Evolutionary conservation across 2,113 vertebrate genomes (phyloP).

Genomic region (Prochilodus magdalenae): DNA sequence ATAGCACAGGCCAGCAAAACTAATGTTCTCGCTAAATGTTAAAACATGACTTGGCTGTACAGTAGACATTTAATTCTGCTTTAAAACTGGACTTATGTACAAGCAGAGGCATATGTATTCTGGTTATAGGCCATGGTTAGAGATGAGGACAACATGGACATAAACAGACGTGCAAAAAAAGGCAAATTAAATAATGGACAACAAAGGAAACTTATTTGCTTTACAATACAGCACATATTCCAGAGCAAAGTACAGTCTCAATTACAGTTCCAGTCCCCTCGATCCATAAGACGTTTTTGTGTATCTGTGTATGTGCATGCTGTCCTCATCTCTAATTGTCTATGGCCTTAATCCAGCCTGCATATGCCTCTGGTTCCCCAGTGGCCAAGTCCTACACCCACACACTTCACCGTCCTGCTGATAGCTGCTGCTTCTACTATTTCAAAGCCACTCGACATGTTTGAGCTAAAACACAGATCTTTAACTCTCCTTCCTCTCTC

Average conservation of each 20-base stretch:
- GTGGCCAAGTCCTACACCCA: conserved; percentile 35
- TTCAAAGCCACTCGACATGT: conserved; percentile 62
- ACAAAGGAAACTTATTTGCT: background rate
- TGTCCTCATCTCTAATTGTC: conserved; percentile 43
- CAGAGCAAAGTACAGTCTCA: background rate
- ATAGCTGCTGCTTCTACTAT: conserved; percentile 75
- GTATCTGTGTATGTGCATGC: background rate
- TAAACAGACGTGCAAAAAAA: background rate
- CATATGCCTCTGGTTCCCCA: conserved; percentile 39
- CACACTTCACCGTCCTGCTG: conserved; percentile 56
- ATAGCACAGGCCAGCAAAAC: background rate
- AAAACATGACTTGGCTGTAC: background rate
- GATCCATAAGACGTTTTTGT: background rate
- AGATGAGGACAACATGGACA: no score
- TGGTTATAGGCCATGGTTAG: no score
- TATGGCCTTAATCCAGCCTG: conserved; percentile 46
- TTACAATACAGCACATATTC: background rate
- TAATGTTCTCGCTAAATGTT: background rate
- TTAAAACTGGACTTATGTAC: background rate
- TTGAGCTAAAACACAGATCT: conserved; percentile 71
- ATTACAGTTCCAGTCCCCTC: background rate
- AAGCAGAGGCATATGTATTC: background rate
- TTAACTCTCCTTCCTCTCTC: conserved; percentile 51
- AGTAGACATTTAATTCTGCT: background rate
- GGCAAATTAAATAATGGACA: background rate